Percentiles rank a stretch among this genome's conserved stretches.
Conservation (phyloP, 2,888 invertebrate genomes). For the Cyrtodaria siliqua region DNA sequence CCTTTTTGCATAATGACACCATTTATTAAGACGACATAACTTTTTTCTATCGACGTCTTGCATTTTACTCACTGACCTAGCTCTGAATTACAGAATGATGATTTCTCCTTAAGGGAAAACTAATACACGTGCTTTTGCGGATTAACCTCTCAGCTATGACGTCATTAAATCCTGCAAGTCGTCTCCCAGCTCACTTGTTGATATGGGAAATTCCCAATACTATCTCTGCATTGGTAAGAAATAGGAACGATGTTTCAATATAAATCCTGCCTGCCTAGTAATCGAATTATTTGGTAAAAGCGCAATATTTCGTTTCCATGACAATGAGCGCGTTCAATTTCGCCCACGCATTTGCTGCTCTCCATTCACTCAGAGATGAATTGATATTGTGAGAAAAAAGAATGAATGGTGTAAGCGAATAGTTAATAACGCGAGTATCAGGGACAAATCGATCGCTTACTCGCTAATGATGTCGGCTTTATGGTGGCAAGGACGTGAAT, state of each 20-base stretch:
- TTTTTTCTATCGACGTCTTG: no score
- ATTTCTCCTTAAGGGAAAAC: slow-evolving; percentile 14
- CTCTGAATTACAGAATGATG: slow-evolving; percentile 9
- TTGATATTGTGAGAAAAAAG: no score
- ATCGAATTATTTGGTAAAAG: slow-evolving; percentile 32
- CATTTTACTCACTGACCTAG: slow-evolving; percentile 1
- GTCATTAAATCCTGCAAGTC: slow-evolving; percentile 33
- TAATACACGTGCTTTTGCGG: slow-evolving; percentile 45
- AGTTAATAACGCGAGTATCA: no score
- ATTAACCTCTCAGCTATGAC: slow-evolving; percentile 45
- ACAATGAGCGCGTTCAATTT: slow-evolving; percentile 15
- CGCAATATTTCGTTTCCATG: slow-evolving; percentile 25
- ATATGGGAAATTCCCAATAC: slow-evolving; percentile 12
- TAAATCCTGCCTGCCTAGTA: slow-evolving; percentile 7
- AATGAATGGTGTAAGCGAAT: no score
- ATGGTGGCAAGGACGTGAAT: no score
- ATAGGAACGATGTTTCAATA: no score
- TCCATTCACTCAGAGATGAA: no score
- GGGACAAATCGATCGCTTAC: no score
- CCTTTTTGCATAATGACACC: slow-evolving; percentile 30
- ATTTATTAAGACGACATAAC: no score
- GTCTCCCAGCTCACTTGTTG: slow-evolving; percentile 8
- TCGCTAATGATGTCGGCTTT: no score
- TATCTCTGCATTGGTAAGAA: neutral
- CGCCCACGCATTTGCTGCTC: slow-evolving; percentile 20